phyloP scores from a whole-genome alignment of 1,140 invertebrate species.

The Lucilia cuprina region DNA sequence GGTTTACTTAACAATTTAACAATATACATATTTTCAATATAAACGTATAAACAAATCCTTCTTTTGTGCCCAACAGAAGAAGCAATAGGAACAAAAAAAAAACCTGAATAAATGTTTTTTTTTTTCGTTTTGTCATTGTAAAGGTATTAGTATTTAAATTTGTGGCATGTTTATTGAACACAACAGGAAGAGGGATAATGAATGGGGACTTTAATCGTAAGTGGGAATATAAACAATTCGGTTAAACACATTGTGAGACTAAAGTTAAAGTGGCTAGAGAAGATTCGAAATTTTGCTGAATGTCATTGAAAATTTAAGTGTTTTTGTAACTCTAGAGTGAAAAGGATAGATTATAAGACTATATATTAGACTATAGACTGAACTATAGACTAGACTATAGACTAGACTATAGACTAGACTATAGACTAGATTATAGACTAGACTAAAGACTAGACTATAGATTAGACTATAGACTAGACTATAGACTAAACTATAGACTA shows the following conservation, averaged over 20 bases:
- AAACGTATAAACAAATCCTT: not conserved
- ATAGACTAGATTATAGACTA: no score
- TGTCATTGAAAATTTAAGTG: no score
- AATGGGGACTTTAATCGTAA: not conserved
- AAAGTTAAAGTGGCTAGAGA: not conserved
- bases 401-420: no score
- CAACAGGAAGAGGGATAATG: not conserved
- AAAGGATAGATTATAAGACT: no score
- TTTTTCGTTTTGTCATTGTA: not conserved
- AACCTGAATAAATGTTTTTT: not conserved
- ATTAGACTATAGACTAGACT: no score
- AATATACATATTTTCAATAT: not conserved
- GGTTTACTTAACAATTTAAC: not conserved
- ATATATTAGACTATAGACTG: no score
- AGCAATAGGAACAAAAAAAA: not conserved
- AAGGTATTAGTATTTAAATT: not conserved
- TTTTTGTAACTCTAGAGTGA: no score
- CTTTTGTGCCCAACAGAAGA: not conserved
- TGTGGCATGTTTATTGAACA: not conserved
- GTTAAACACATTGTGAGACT: not conserved
- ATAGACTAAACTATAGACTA: no score
- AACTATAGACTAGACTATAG: no score
- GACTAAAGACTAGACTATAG: no score
- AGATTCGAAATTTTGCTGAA: no score
- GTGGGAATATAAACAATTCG: not conserved